Evolutionary conservation across 2,888 invertebrate species (phyloP).

Genomic region (Parnassius apollo): DNA sequence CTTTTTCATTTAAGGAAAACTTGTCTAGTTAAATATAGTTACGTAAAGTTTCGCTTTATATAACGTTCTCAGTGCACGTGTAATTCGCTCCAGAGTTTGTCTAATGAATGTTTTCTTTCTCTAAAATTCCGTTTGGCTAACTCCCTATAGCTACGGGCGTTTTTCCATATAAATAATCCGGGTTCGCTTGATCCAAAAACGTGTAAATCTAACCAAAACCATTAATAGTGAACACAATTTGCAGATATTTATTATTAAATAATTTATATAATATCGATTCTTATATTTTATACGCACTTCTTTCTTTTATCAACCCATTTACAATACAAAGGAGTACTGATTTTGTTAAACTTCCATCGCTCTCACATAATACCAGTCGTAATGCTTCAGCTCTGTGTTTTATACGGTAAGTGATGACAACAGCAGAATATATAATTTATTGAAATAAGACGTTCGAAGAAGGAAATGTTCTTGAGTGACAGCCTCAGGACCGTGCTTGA

Average conservation of each 20-base stretch:
- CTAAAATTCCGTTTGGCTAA: slow-evolving; percentile 29
- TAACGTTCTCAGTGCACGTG: slow-evolving; percentile 17
- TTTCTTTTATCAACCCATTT: too few relatives aligned
- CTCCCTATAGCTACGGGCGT: slow-evolving; percentile 14
- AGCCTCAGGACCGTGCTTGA: too few relatives aligned
- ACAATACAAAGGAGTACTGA: too few relatives aligned
- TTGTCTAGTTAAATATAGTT: slow-evolving; percentile 26
- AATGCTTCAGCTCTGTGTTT: too few relatives aligned
- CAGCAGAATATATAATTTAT: too few relatives aligned
- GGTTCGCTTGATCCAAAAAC: not conserved
- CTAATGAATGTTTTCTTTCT: slow-evolving; percentile 31
- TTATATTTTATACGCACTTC: too few relatives aligned
- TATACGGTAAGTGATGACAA: too few relatives aligned
- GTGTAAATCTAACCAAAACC: not conserved
- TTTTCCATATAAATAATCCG: slow-evolving; percentile 17
- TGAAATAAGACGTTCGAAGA: too few relatives aligned
- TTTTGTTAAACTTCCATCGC: too few relatives aligned
- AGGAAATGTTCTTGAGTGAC: too few relatives aligned
- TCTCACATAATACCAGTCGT: too few relatives aligned
- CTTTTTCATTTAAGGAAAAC: slow-evolving; percentile 23
- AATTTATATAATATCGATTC: too few relatives aligned
- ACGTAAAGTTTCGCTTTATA: slow-evolving; percentile 24
- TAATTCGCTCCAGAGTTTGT: slow-evolving; percentile 25
- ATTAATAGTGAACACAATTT: not conserved
- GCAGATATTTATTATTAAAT: not conserved